phyloP scores from a whole-genome alignment of 1,140 invertebrate genomes.

The Physella acuta region DNA sequence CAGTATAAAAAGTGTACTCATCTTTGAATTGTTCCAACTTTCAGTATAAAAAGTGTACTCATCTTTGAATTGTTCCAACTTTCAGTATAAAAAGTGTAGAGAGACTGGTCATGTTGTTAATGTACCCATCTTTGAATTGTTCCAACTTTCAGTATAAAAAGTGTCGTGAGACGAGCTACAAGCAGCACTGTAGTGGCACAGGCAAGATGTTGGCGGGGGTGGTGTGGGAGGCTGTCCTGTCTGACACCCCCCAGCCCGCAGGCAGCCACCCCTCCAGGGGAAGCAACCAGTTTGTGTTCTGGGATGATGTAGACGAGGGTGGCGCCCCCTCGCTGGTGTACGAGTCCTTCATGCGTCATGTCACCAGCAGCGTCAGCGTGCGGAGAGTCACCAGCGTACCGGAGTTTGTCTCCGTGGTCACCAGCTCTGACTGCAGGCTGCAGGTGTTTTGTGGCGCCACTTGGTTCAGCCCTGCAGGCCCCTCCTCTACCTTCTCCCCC shows the following conservation, averaged over 20 bases:
- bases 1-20: too few species aligned
- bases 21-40: too few species aligned
- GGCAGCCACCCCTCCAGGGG: not conserved
- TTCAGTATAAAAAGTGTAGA: too few species aligned
- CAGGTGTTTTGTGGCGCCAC: not conserved
- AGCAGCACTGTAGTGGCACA: too few species aligned
- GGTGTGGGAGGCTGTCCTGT: not conserved
- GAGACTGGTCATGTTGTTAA: too few species aligned
- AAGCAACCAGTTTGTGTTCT: not conserved
- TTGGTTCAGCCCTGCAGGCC: not conserved
- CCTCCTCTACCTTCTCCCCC: not conserved
- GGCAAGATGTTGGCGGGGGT: too few species aligned
- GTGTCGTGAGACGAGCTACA: too few species aligned
- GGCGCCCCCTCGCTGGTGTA: not conserved
- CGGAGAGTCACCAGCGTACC: not conserved
- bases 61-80: too few species aligned
- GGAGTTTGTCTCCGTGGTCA: not conserved
- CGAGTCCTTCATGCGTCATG: not conserved
- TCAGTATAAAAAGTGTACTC: too few species aligned
- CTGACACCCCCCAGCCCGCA: not conserved
- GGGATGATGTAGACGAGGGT: not conserved
- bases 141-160: too few species aligned
- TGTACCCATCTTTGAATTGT: too few species aligned
- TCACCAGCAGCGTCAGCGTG: not conserved
- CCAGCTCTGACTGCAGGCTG: not conserved